Evolutionary conservation across 2,888 invertebrate genomes (phyloP).

Genomic region (Tenthredo amoena): DNA sequence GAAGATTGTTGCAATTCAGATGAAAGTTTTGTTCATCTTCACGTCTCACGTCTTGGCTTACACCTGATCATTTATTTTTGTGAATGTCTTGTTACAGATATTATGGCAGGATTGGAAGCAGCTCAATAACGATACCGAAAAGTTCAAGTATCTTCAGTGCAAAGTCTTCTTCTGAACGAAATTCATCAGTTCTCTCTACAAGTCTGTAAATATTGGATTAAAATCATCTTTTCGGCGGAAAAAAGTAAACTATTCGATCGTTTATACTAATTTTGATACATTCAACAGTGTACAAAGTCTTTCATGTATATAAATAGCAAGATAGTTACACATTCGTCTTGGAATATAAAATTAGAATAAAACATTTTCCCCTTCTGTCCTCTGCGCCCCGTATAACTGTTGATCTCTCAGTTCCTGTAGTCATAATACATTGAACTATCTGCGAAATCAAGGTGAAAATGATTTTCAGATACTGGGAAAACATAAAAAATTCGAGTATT

Average conservation of each 20-base stretch:
- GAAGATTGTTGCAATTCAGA: background rate
- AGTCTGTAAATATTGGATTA: background rate
- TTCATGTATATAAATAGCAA: background rate
- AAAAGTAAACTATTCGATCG: background rate
- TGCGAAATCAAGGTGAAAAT: no score
- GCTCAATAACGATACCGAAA: slow-evolving; percentile 1
- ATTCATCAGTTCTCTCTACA: background rate
- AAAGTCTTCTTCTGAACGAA: slow-evolving; percentile 15
- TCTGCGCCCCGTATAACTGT: no score
- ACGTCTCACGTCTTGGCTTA: background rate
- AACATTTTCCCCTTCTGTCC: background rate
- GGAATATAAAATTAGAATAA: background rate
- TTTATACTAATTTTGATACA: background rate
- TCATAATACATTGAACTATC: no score
- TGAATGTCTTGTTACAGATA: slow-evolving; percentile 14
- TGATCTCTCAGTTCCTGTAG: no score
- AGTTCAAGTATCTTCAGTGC: slow-evolving; percentile 9
- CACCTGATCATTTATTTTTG: background rate
- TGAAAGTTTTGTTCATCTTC: background rate
- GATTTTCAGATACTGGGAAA: no score
- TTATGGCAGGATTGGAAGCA: slow-evolving; percentile 14
- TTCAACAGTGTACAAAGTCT: background rate
- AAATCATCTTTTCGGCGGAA: background rate
- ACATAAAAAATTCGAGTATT: no score
- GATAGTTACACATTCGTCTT: background rate